Evolutionary conservation across 2,113 vertebrate genomes (phyloP), one percentile per base, ranked within the genome.

Genomic region (Serilophus lunatus): DNA sequence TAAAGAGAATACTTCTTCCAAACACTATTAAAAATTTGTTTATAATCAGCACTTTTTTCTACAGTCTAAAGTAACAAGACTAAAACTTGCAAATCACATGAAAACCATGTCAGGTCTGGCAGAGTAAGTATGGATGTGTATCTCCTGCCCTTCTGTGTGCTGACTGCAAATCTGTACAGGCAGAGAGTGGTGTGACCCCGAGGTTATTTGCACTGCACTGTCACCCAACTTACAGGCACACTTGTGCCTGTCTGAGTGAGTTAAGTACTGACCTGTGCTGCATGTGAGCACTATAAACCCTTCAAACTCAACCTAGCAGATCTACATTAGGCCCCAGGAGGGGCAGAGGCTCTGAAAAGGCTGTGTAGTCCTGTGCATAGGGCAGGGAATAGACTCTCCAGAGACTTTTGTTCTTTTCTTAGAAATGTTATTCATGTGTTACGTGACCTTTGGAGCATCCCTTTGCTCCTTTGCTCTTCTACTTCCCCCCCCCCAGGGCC

Each of bases 1-100:
- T 57, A 65, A 82, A 12, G 8, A 84, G 25, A 89, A 64, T 6
- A 53, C 23, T 28, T 63, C 59, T 65, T 89, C 36, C 3, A 2
- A 35, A 61, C 51, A 65, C 8, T 40, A 60, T 20, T 49, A 42
- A 89, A 81, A 81, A 31, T 57, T 68, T 84, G 7, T 44, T 76
- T 84, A 47, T 66, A 60, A 93, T 57, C 1, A 10, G 36, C 18
- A 51, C 31, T 82, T 83, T 40, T 61, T 81, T 56, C 64, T 68
- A 9, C 0, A 0, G 12, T 20, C 65, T 82, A 15, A 65, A 50
- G 13, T 51, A 71, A n/a, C 0, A 0, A 10, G 44, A 35, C 22
- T 63, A 28, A 60, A 92, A 45, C 12, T 84, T 82, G 29, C 35
- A 76, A 13, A 12, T 56, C 33, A 22, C 19, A 33, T 10, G 9